Evolutionary conservation across 2,797 vertebrate genomes (phyloP).

Genomic region (Liasis olivaceus): DNA sequence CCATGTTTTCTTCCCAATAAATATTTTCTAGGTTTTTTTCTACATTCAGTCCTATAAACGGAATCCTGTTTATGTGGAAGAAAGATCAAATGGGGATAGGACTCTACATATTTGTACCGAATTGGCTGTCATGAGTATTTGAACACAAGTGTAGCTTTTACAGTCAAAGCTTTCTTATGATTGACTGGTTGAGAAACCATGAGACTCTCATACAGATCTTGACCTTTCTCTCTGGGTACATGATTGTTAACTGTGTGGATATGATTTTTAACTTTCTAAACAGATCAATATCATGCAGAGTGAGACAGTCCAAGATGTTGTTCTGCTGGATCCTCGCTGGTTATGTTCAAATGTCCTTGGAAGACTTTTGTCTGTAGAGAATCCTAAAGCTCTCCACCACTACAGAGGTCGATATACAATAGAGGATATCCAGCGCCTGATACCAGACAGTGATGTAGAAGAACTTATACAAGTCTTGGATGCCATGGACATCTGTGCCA

Average conservation of each 20-base stretch:
- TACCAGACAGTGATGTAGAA: conserved; percentile 91
- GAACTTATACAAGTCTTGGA: conserved; percentile 96
- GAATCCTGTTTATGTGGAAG: background rate
- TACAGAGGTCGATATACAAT: conserved; percentile 94
- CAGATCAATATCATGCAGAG: conserved; percentile 99
- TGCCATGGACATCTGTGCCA: conserved; percentile 96
- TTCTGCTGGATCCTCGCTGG: conserved; percentile 96
- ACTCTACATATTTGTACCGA: background rate
- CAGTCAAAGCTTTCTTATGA: background rate
- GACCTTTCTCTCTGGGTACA: background rate
- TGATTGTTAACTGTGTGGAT: background rate
- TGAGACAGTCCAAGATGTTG: conserved; percentile 96
- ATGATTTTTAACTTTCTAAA: conserved; percentile 40
- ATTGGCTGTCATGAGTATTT: background rate
- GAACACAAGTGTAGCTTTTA: background rate
- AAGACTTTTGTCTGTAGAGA: conserved; percentile 91
- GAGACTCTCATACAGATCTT: fast-evolving
- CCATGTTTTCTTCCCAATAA: background rate
- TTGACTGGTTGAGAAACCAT: background rate
- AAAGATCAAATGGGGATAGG: conserved; percentile 8
- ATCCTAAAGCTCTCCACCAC: conserved; percentile 95
- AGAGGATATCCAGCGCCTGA: conserved; percentile 92
- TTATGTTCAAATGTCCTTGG: conserved; percentile 90
- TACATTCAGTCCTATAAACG: background rate
- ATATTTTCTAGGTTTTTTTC: background rate